These are phyloP conservation scores for Heliothis peltigera DNA, from an alignment of 2,888 invertebrate genomes.

Conservation along the genomic window DNA sequence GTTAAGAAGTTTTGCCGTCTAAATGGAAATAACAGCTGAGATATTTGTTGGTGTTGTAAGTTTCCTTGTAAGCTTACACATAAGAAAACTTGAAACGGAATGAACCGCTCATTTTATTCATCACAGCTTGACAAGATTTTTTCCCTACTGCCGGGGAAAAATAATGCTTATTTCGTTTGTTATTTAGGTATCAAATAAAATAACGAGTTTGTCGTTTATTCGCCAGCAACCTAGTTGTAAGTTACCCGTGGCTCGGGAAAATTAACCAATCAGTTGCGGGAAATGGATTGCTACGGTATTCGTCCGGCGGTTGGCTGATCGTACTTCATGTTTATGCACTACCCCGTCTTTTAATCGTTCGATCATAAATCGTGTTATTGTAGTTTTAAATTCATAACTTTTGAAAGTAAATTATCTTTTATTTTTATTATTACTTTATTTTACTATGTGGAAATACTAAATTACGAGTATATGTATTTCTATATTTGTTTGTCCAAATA, in stretches of 20 bases:
- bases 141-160: no score
- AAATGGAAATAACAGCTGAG: conserved; percentile 40
- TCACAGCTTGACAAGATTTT: conserved; percentile 23
- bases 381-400: background rate
- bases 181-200: conserved; percentile 5
- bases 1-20: conserved; percentile 45
- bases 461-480: no score
- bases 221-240: conserved; percentile 10
- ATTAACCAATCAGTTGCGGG: conserved; percentile 34
- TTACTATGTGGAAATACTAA: background rate
- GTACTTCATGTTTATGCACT: conserved; percentile 17
- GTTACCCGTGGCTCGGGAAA: conserved; percentile 23
- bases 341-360: conserved; percentile 14
- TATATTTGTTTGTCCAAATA: background rate
- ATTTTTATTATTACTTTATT: background rate
- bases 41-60: conserved; percentile 35
- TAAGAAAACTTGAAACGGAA: conserved; percentile 14
- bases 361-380: background rate
- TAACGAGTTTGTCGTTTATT: conserved; percentile 19
- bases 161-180: conserved; percentile 15
- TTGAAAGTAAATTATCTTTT: background rate
- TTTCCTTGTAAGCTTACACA: conserved; percentile 21
- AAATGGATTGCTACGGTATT: conserved; percentile 36
- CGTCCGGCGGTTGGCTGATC: conserved; percentile 13
- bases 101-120: conserved; percentile 24